These are phyloP conservation scores for Metopolophium dirhodum DNA, from an alignment of 1,140 invertebrate species.

Conservation along the genomic window DNA sequence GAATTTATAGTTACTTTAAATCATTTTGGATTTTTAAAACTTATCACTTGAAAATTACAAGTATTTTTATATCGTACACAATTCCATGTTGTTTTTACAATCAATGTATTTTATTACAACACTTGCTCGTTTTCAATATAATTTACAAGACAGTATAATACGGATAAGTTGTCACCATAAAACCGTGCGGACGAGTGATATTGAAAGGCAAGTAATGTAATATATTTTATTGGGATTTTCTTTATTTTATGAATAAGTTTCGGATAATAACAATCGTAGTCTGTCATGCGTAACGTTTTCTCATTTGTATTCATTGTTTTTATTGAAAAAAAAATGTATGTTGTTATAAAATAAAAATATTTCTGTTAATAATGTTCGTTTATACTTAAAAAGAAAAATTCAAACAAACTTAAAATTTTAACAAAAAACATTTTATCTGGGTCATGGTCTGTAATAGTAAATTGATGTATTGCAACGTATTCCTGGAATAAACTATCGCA, in stretches of 20 bases:
- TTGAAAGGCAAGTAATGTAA: neutral
- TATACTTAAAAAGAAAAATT: too few species aligned
- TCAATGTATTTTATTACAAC: neutral
- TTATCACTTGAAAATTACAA: neutral
- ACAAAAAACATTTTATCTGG: too few species aligned
- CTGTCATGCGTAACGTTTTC: neutral
- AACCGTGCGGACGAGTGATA: neutral
- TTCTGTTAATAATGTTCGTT: too few species aligned
- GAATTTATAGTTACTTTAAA: too few species aligned
- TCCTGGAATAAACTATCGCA: too few species aligned
- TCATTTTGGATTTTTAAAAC: neutral
- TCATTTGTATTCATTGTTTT: neutral
- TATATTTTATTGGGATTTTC: neutral
- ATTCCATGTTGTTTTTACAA: too few species aligned
- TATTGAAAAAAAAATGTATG: neutral
- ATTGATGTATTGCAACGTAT: too few species aligned
- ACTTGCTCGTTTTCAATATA: neutral
- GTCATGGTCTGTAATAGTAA: too few species aligned
- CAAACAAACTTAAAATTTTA: too few species aligned
- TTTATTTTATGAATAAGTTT: neutral
- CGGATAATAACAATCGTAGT: neutral
- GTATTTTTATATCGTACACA: neutral
- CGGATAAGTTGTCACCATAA: neutral
- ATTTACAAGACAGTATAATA: neutral
- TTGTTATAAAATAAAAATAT: too few species aligned